Evolutionary conservation across 2,797 vertebrate species (phyloP).

Genomic region (Cynodonichthys magdalenae): DNA sequence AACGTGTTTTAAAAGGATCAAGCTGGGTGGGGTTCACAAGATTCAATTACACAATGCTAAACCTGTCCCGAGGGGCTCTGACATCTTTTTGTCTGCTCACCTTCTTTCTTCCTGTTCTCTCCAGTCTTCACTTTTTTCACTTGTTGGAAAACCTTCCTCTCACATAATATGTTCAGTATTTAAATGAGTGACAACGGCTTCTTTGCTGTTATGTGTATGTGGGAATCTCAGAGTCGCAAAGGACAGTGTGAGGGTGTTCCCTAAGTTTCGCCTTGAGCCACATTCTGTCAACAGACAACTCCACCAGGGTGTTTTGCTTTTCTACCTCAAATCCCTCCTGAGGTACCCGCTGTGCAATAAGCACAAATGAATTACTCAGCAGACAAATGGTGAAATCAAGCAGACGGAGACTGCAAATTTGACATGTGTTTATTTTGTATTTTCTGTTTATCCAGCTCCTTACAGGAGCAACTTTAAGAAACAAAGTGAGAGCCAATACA

Average conservation of each 20-base stretch:
- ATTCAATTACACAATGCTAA: slow-evolving; percentile 76
- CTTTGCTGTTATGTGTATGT: slow-evolving; percentile 43
- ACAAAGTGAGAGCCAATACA: slow-evolving; percentile 30
- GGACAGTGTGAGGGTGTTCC: slow-evolving; percentile 61
- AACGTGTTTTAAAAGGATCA: slow-evolving; percentile 67
- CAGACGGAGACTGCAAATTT: slow-evolving; percentile 33
- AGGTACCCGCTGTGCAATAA: slow-evolving; percentile 11
- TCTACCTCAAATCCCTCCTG: slow-evolving; percentile 26
- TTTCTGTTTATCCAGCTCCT: slow-evolving; percentile 49
- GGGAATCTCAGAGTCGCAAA: slow-evolving; percentile 35
- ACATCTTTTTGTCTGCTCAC: slow-evolving; percentile 62
- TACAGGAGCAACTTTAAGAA: slow-evolving; percentile 24
- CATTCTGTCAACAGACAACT: slow-evolving; percentile 52
- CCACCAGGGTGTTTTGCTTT: slow-evolving; percentile 47
- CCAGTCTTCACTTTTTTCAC: slow-evolving; percentile 52
- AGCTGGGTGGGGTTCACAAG: slow-evolving; percentile 70
- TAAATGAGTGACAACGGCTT: slow-evolving; percentile 52
- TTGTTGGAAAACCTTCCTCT: slow-evolving; percentile 32
- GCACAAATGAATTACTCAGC: slow-evolving; percentile 3
- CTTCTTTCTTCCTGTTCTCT: slow-evolving; percentile 47
- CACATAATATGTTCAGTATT: slow-evolving; percentile 41
- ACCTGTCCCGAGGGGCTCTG: slow-evolving; percentile 66
- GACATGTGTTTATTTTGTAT: slow-evolving; percentile 43
- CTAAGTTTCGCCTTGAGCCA: slow-evolving; percentile 54
- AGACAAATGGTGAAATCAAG: slow-evolving; percentile 42